These are phyloP conservation scores for Neoniphon sammara DNA, from an alignment of 2,797 vertebrate genomes.

Conservation along the genomic window DNA sequence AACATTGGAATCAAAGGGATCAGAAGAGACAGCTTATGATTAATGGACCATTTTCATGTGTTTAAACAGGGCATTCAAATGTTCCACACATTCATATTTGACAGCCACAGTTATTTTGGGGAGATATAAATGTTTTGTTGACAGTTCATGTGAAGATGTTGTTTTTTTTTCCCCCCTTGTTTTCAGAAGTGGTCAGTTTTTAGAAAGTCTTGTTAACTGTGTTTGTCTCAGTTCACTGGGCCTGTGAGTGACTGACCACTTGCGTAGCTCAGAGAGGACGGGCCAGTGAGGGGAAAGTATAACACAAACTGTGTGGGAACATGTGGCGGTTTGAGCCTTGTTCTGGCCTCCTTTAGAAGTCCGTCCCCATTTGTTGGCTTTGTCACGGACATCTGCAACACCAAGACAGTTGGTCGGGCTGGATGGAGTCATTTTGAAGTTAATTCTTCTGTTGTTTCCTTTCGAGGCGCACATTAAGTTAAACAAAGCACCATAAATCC, in stretches of 20 bases:
- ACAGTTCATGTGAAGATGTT: slow-evolving; percentile 71
- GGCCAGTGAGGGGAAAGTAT: slow-evolving; percentile 43
- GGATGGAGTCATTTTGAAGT: slow-evolving; percentile 64
- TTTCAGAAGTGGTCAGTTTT: slow-evolving; percentile 74
- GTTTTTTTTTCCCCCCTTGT: slow-evolving; percentile 38
- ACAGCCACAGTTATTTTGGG: slow-evolving; percentile 71
- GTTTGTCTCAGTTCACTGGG: slow-evolving; percentile 39
- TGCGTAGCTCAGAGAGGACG: slow-evolving; percentile 45
- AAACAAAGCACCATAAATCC: slow-evolving; percentile 61
- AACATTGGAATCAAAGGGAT: slow-evolving; percentile 59
- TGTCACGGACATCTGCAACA: slow-evolving; percentile 66
- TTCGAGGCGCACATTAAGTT: slow-evolving; percentile 63
- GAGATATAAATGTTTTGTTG: slow-evolving; percentile 70
- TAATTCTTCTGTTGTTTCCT: slow-evolving; percentile 65
- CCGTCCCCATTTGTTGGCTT: slow-evolving; percentile 59
- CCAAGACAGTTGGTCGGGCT: slow-evolving; percentile 49
- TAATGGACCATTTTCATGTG: slow-evolving; percentile 57
- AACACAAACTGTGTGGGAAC: slow-evolving; percentile 58
- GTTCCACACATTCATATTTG: slow-evolving; percentile 67
- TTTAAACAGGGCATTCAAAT: slow-evolving; percentile 58
- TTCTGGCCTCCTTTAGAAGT: slow-evolving; percentile 71
- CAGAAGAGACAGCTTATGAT: slow-evolving; percentile 60
- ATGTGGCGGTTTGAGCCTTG: slow-evolving; percentile 70
- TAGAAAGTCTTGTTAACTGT: slow-evolving; percentile 65
- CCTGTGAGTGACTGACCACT: slow-evolving; percentile 59